Percentiles rank a stretch among this genome's conserved stretches.
These are phyloP conservation scores for Melitaea athalia DNA, from an alignment of 2,888 invertebrate genomes.

Conservation along the genomic window DNA sequence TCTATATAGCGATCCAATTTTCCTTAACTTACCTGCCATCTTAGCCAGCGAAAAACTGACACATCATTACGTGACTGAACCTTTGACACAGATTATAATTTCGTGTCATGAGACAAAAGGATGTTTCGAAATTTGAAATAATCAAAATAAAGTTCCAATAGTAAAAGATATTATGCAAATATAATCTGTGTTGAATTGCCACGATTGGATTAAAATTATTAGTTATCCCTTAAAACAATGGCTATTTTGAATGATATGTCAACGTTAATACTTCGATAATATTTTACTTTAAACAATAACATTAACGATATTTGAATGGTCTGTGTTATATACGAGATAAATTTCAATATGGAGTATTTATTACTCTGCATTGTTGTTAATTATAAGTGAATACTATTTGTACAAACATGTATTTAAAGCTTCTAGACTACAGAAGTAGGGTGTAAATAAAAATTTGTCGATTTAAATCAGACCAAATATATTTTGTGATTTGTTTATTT, in stretches of 20 bases:
- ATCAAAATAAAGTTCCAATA: background rate
- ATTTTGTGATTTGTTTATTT: too few relatives aligned
- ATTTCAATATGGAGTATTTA: background rate
- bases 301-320: background rate
- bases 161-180: constrained; percentile 10
- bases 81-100: constrained; percentile 62
- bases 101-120: constrained; percentile 43
- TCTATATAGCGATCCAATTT: constrained; percentile 70
- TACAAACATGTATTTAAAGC: too few relatives aligned
- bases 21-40: constrained; percentile 51
- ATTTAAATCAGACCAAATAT: too few relatives aligned
- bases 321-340: background rate
- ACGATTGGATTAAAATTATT: constrained; percentile 13
- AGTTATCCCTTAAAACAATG: constrained; percentile 20
- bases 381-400: background rate
- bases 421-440: too few relatives aligned
- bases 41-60: constrained; percentile 60
- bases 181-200: constrained; percentile 14
- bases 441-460: too few relatives aligned
- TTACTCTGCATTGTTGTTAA: background rate
- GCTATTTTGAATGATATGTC: constrained; percentile 5
- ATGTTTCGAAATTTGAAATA: background rate
- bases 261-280: background rate
- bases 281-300: background rate
- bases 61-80: constrained; percentile 72